Conservation (phyloP, 2,113 vertebrate species). For the Scopus umbretta region DNA sequence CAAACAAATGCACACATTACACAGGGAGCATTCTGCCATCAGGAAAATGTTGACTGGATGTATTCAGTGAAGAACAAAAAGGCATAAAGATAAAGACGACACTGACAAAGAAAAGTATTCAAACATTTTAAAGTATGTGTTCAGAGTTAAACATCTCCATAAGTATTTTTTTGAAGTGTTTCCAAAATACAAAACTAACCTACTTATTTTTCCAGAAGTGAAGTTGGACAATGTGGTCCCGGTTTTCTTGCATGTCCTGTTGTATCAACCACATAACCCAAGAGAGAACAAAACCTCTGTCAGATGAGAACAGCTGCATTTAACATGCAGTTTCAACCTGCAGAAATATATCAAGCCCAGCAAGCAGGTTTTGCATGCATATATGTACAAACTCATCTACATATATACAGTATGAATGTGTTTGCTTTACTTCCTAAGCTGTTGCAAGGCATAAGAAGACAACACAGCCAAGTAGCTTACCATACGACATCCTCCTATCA, state of each 20-base stretch:
- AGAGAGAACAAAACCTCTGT: background rate
- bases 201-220: background rate
- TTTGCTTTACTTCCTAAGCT: background rate
- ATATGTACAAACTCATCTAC: background rate
- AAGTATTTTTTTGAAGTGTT: background rate
- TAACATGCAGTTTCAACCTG: background rate
- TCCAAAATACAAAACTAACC: background rate
- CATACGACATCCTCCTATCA: background rate
- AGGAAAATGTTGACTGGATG: background rate
- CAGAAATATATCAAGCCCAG: background rate
- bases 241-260: background rate
- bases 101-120: background rate
- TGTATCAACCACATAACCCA: background rate
- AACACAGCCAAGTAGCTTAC: background rate
- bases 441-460: background rate
- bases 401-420: background rate
- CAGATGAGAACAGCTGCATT: background rate
- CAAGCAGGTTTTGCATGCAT: background rate
- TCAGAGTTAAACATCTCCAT: background rate
- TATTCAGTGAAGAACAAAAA: background rate
- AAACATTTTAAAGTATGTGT: background rate
- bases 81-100: background rate
- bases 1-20: background rate
- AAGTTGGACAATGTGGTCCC: background rate
- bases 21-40: background rate